phyloP scores from a whole-genome alignment of 1,140 invertebrate species.

The Drosophila albomicans region DNA sequence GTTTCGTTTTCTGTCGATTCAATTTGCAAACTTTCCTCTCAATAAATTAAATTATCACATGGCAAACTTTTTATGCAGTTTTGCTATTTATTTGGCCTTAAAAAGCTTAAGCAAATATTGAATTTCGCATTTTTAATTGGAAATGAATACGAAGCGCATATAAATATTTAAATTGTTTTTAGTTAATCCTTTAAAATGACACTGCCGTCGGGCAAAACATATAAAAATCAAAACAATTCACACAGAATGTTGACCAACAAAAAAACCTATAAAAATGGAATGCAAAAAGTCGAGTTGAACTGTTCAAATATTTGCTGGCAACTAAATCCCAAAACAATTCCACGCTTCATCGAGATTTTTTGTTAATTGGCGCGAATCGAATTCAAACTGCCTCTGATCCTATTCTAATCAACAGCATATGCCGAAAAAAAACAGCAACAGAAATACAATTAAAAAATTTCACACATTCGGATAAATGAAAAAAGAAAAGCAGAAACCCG shows the following conservation, averaged over 20 bases:
- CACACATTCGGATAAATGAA: conserved; percentile 28
- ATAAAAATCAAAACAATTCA: conserved; percentile 19
- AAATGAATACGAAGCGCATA: not conserved
- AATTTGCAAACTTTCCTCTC: not conserved
- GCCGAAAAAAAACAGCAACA: conserved; percentile 14
- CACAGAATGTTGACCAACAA: not conserved
- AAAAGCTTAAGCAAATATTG: conserved; percentile 3
- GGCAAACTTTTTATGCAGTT: not conserved
- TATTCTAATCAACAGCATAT: conserved; percentile 45
- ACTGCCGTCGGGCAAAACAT: conserved; percentile 3
- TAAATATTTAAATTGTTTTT: not conserved
- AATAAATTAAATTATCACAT: not conserved
- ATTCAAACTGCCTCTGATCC: conserved; percentile 14
- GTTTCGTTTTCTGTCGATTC: not conserved
- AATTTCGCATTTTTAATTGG: not conserved
- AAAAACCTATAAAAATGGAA: not conserved
- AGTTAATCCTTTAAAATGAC: conserved; percentile 12
- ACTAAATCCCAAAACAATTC: conserved; percentile 24
- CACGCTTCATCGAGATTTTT: conserved; percentile 20
- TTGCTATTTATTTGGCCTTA: not conserved
- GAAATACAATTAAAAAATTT: conserved; percentile 53
- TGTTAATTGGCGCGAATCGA: conserved; percentile 37
- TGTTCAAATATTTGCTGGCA: conserved; percentile 28
- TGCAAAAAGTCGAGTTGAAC: not conserved
- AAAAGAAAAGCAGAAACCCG: not conserved